Evolutionary conservation across 2,113 vertebrate species (phyloP), one percentile per base, ranked within the genome.

Genomic region (Urocitellus parryii): DNA sequence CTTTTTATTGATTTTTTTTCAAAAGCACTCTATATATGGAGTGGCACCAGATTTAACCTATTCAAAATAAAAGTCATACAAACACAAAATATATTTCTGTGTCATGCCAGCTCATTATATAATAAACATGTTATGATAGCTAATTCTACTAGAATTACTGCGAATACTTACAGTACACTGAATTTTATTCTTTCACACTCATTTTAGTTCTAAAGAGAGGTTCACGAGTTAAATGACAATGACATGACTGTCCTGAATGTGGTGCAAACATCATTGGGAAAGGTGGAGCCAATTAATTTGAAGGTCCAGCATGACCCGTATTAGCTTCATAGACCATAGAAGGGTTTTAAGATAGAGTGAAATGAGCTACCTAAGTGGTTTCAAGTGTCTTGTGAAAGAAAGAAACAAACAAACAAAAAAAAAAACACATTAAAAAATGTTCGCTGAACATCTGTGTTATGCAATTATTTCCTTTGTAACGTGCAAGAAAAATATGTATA

Each of bases 401-500:
- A 98, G 77, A 97, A 98, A 97, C 96, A 97, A 42, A 42, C 39
- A 42, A 42, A 42, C 4, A 42, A 95, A 97, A 98, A 96, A 97
- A 98, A 96, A 97, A 93, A 94, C 56, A 95, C 95, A 96, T 94
- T 89, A 93, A 98, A 98, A 94, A 94, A 88, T 97, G 42, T 89
- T 92, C 80, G 94, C 98, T 94, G 95, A 98, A 97, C 90, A 87
- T 94, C 96, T 97, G 96, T 98, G 96, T 98, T 98, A 98, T 98
- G 97, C 96, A 97, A 97, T 97, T 97, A 99, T 99, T 99, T 97
- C 98, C 98, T 98, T 99, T 99, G 99, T 99, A 99, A 99, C 99
- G 99, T 99, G 99, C 99, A 99, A 99, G 99, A 99, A 99, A 99
- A 99, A 99, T 99, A 99, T 99, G 99, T 99, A 99, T 99, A 99